Evolutionary conservation across 2,888 invertebrate species (phyloP), one percentile per base, ranked within the genome.

Genomic region (Amphipoea oculea): DNA sequence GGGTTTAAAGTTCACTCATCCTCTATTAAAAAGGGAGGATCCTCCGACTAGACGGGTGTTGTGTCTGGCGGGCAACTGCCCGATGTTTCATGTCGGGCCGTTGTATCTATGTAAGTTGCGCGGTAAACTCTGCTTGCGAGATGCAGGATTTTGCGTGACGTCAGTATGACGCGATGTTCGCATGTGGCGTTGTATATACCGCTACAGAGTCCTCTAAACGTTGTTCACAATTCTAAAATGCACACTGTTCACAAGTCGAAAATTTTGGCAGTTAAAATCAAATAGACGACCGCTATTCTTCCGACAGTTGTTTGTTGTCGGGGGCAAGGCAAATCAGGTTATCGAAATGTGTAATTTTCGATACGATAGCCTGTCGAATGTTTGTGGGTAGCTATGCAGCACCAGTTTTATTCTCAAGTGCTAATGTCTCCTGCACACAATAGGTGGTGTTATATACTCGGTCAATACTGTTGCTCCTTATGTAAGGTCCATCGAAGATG

Each of bases 401-500:
- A 57, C 51, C 12, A 76, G 51, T 70, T 45, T 57, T 65, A 23
- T 62, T 65, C 48, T 40, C 5, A n/a, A 54, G 29, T 66, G 60
- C 20, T 76, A 69, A 85, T 60, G 12, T 40, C 14, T 63, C 23
- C 12, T 73, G 42, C 62, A 62, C 17, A 83, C 69, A 72, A 65
- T 40, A 51, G 36, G 4, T 42, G 23, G 7, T 29, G 57, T 45
- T 54, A 57, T 36, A 36, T 36, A n/a, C 42, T 70, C 20, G 20
- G 71, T 79, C 60, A 83, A 57, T 63, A 42, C 36, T 2, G 60
- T 65, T 62, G 48, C 11, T 51, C 72, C 20, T 79, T 82, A 82
- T 73, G 65, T 84, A 82, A 82, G 67, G 42, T 69, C 63, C 23
- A 80, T 85, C 60, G 65, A 73, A 72, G 57, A 66, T 69, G 80